Conservation (phyloP, 1,140 invertebrate species). For the Nasonia giraulti region DNA sequence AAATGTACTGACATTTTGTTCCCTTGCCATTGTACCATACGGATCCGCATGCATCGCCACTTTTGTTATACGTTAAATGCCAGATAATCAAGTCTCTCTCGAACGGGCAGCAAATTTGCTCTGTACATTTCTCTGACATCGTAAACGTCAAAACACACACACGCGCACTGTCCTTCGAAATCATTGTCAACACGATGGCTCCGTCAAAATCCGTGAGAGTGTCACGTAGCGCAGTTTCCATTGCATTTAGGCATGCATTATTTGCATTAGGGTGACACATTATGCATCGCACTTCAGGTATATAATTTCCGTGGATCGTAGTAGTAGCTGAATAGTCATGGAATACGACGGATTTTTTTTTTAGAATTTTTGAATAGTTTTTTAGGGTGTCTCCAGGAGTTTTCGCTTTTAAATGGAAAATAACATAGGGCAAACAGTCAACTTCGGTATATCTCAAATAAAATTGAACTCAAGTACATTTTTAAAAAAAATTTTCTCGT, state of each 20-base stretch:
- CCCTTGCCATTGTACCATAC: background rate
- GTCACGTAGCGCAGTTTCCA: slow-evolving; percentile 57
- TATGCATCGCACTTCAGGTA: too few relatives aligned
- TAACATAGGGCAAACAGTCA: too few relatives aligned
- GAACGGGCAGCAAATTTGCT: slow-evolving; percentile 5
- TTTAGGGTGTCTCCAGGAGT: too few relatives aligned
- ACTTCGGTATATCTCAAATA: too few relatives aligned
- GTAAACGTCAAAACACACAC: slow-evolving; percentile 5
- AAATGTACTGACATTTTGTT: slow-evolving; percentile 42
- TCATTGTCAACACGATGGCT: slow-evolving; percentile 34
- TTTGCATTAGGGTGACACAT: slow-evolving; percentile 49
- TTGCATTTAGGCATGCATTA: slow-evolving; percentile 72
- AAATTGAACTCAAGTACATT: too few relatives aligned
- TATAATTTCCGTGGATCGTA: too few relatives aligned
- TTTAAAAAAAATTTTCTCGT: too few relatives aligned
- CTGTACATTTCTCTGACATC: slow-evolving; percentile 30
- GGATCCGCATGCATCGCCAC: background rate
- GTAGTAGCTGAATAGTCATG: too few relatives aligned
- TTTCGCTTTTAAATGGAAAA: too few relatives aligned
- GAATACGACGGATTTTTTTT: too few relatives aligned
- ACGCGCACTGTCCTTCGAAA: slow-evolving; percentile 13
- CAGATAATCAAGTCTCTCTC: background rate
- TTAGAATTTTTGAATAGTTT: too few relatives aligned
- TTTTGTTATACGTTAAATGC: slow-evolving; percentile 30
- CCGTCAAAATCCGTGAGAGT: slow-evolving; percentile 54